Percentiles rank a stretch among this genome's conserved stretches.
phyloP scores from a whole-genome alignment of 2,113 vertebrate genomes.

The Maccullochella peelii region DNA sequence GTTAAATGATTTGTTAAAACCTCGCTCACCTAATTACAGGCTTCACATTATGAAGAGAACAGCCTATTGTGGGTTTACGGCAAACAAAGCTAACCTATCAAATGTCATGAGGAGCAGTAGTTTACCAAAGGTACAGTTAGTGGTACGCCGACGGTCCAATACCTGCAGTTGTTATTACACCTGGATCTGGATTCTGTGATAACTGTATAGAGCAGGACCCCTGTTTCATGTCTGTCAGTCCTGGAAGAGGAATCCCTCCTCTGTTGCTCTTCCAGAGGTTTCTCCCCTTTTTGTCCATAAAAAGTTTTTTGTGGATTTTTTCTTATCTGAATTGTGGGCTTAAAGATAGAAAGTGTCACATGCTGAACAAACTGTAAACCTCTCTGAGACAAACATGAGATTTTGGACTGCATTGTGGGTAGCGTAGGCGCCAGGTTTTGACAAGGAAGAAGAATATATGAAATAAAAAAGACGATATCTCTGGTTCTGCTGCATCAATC shows the following conservation, averaged over 20 bases:
- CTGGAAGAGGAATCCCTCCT: background rate
- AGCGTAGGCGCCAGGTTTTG: background rate
- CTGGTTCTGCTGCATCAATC: background rate
- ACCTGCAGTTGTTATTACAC: background rate
- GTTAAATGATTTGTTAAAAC: slow-evolving; percentile 16
- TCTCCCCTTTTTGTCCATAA: background rate
- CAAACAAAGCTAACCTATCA: background rate
- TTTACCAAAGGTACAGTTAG: background rate
- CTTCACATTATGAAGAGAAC: slow-evolving; percentile 11
- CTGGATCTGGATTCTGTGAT: background rate
- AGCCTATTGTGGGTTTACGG: background rate
- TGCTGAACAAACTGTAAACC: no score
- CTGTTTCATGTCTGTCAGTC: background rate
- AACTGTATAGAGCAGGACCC: background rate
- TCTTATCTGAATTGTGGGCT: no score
- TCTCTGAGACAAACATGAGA: no score
- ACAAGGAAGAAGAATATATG: background rate
- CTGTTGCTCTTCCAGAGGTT: background rate
- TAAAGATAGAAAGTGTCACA: background rate
- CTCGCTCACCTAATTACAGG: background rate
- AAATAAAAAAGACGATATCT: background rate
- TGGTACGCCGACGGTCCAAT: background rate
- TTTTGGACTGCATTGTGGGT: background rate
- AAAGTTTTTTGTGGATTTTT: no score
- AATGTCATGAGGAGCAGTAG: background rate